phyloP scores from a whole-genome alignment of 92 coral and sea anemone species.

The Heteractis magnifica region DNA sequence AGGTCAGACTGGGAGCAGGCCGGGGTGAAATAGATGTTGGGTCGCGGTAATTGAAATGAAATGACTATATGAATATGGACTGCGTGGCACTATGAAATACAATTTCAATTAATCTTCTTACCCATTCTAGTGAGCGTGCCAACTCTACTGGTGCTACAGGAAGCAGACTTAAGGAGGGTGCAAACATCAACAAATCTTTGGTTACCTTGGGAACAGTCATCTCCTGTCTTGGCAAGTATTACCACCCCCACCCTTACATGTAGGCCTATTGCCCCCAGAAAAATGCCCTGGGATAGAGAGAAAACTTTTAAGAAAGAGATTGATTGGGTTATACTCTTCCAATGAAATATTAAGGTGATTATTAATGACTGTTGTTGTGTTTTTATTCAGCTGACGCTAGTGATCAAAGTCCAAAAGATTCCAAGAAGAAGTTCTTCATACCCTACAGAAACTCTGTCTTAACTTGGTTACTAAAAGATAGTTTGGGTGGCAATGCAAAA shows the following conservation, averaged over 20 bases:
- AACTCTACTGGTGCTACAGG: conserved; percentile 98
- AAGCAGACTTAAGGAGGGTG: conserved; percentile 91
- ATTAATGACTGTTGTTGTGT: background rate
- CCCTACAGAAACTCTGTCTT: conserved; percentile 97
- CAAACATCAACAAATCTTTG: conserved; percentile 91
- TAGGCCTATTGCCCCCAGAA: background rate
- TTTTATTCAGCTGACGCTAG: conserved; percentile 64
- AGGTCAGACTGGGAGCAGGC: too few relatives aligned
- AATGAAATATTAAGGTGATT: background rate
- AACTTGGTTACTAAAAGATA: conserved; percentile 96
- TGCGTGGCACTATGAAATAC: background rate
- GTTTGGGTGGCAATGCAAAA: conserved; percentile 97
- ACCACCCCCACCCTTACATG: background rate
- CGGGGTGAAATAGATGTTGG: too few relatives aligned
- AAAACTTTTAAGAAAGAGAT: background rate
- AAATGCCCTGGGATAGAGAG: background rate
- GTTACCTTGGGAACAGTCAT: conserved; percentile 98
- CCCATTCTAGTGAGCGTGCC: conserved; percentile 73
- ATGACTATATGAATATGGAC: too few relatives aligned
- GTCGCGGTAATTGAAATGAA: too few relatives aligned
- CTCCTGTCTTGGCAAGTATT: conserved; percentile 72
- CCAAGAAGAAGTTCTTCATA: conserved; percentile 90
- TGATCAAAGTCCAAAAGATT: conserved; percentile 62
- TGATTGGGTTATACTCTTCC: background rate
- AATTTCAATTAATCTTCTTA: background rate